Percentiles rank a stretch among this genome's conserved stretches.
phyloP scores from a whole-genome alignment of 30 jellyfish, hydroid and myxozoan genomes.

The Hydractinia symbiolongicarpus region DNA sequence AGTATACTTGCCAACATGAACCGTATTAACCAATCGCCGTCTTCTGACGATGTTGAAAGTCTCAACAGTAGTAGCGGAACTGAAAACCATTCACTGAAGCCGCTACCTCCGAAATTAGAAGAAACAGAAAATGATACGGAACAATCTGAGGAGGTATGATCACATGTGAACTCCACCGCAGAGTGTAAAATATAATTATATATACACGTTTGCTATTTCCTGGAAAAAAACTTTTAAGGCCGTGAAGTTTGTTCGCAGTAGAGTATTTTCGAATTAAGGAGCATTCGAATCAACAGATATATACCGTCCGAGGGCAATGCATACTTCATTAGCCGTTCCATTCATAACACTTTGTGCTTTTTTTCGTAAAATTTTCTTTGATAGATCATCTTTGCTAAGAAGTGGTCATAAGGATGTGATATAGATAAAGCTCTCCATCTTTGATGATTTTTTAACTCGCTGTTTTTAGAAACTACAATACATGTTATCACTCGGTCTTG shows the following conservation, averaged over 20 bases:
- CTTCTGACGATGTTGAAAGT: conserved; percentile 28
- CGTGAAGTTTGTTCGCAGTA: too few relatives aligned
- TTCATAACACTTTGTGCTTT: too few relatives aligned
- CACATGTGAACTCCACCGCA: not conserved
- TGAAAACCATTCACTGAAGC: not conserved
- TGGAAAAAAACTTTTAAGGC: too few relatives aligned
- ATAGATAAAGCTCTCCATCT: too few relatives aligned
- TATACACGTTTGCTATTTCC: not conserved
- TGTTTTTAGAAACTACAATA: conserved; percentile 51
- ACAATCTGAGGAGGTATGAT: conserved; percentile 38
- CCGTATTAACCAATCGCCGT: conserved; percentile 19
- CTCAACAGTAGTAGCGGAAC: not conserved
- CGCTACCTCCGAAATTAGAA: not conserved
- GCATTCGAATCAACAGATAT: too few relatives aligned
- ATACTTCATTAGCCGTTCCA: too few relatives aligned
- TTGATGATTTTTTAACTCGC: not conserved
- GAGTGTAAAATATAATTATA: not conserved
- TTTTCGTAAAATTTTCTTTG: too few relatives aligned
- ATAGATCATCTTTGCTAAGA: too few relatives aligned
- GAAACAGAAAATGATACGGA: conserved; percentile 12
- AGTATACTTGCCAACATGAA: conserved; percentile 41
- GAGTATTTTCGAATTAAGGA: too few relatives aligned
- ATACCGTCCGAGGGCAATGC: too few relatives aligned
- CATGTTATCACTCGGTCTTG: conserved; percentile 70
- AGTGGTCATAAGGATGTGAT: too few relatives aligned